Evolutionary conservation across 2,888 invertebrate genomes (phyloP), one percentile per base, ranked within the genome.

Genomic region (Euzetes globulus): DNA sequence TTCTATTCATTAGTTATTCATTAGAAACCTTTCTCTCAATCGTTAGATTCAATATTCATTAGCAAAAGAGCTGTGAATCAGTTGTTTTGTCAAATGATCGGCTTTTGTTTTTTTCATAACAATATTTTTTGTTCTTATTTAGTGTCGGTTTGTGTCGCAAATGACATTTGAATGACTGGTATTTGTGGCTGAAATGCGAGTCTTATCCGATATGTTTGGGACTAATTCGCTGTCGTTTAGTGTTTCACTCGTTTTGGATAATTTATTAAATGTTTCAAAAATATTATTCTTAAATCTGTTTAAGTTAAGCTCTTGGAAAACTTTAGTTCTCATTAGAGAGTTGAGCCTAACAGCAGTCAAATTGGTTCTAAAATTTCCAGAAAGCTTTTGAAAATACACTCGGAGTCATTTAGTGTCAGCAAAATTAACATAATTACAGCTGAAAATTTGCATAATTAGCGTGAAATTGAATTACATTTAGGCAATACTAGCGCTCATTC

Each of bases 401-500:
- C n/a, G 6, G 9, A 22, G 58, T 19, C 33, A 29, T 17, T 63
- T 63, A 63, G 29, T 63, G 63, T 63, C 27, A 63, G 63, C 33
- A 63, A 17, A 55, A 63, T 63, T 29, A 17, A 25, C 63, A 63
- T 63, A 63, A 63, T 63, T 63, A 22, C 11, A 4, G 55, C n/a
- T 9, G 3, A 55, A 29, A 9, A 29, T 63, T 25, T 63, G 63
- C 63, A 63, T 63, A 63, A 63, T 63, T 63, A 29, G 29, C 63
- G 33, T 63, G 63, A 63, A 63, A 63, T 63, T 63, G 29, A 63
- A 63, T 29, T 63, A 63, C 7, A 29, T 9, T 11, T 63, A 63
- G 22, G 11, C 17, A 63, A 55, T 55, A 55, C 55, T n/a, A n/a
- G n/a, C n/a, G 6, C 55, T 55, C 3, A 22, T 55, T 55, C 5